phyloP scores from a whole-genome alignment of 2,797 vertebrate species.

The Dromococcyx pavoninus region DNA sequence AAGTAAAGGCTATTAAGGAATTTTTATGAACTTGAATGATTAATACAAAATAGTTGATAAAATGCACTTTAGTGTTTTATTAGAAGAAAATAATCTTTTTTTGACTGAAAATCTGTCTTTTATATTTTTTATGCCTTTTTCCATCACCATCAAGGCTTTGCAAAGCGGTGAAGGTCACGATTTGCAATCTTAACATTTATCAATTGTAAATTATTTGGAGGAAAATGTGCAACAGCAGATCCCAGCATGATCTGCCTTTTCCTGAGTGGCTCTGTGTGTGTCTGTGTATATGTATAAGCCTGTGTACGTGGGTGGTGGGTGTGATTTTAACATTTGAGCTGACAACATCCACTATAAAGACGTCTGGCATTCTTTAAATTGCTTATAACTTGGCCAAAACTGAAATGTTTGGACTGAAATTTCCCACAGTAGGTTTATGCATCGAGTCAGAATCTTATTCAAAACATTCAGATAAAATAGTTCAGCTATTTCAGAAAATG shows the following conservation, averaged over 20 bases:
- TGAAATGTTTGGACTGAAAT: neutral
- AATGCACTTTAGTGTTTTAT: neutral
- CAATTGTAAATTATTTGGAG: neutral
- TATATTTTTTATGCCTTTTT: neutral
- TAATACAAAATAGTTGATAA: neutral
- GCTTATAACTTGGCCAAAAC: constrained; percentile 13
- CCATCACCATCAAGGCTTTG: neutral
- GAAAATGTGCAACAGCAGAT: neutral
- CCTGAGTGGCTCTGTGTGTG: neutral
- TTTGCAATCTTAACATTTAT: neutral
- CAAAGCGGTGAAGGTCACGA: neutral
- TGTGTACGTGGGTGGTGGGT: neutral
- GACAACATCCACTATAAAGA: neutral
- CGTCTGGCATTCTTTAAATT: neutral
- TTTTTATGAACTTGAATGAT: neutral
- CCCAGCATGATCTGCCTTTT: neutral
- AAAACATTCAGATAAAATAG: constrained; percentile 39
- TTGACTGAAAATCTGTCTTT: neutral
- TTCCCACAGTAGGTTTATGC: neutral
- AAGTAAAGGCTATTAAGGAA: neutral
- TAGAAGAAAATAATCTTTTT: neutral
- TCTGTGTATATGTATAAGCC: neutral
- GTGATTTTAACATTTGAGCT: neutral
- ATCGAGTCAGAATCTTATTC: neutral
- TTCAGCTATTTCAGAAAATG: constrained; percentile 31